Conservation (phyloP, 2,888 invertebrate genomes). For the Drosophila formosana region DNA sequence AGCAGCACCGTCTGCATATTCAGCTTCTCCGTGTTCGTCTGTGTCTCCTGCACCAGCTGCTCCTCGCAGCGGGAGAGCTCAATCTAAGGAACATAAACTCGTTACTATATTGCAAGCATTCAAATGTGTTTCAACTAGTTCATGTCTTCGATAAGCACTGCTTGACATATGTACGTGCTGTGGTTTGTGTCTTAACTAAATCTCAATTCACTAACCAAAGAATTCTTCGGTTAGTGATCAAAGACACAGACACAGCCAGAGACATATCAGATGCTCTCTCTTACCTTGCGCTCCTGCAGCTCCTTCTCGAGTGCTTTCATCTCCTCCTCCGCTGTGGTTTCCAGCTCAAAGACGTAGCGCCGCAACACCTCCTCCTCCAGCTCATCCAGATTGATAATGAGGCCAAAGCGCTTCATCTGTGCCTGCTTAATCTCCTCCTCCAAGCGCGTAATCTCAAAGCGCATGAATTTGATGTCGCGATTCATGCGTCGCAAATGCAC, state of each 20-base stretch:
- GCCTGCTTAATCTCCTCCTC: conserved; percentile 86
- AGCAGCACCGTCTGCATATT: conserved; percentile 87
- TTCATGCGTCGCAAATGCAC: conserved; percentile 90
- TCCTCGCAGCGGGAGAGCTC: conserved; percentile 78
- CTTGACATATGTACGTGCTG: too few species aligned
- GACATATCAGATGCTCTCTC: background rate
- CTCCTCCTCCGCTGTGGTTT: conserved; percentile 86
- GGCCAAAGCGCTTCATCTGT: conserved; percentile 87
- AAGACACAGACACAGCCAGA: too few species aligned
- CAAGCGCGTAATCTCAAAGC: conserved; percentile 86
- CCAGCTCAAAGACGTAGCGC: conserved; percentile 86
- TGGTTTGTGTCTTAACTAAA: too few species aligned
- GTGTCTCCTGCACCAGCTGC: conserved; percentile 85
- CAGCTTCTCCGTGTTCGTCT: conserved; percentile 86
- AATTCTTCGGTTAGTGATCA: too few species aligned
- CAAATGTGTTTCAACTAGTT: background rate
- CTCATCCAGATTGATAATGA: conserved; percentile 86
- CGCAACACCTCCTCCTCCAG: conserved; percentile 87
- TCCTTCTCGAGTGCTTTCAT: conserved; percentile 85
- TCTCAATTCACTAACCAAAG: too few species aligned
- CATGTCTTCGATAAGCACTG: background rate
- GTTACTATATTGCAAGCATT: too few species aligned
- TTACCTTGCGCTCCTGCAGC: conserved; percentile 84
- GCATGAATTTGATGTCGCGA: conserved; percentile 89
- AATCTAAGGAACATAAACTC: conserved; percentile 23